Evolutionary conservation across 2,888 invertebrate species (phyloP).

Genomic region (Tenthredo mesomela): DNA sequence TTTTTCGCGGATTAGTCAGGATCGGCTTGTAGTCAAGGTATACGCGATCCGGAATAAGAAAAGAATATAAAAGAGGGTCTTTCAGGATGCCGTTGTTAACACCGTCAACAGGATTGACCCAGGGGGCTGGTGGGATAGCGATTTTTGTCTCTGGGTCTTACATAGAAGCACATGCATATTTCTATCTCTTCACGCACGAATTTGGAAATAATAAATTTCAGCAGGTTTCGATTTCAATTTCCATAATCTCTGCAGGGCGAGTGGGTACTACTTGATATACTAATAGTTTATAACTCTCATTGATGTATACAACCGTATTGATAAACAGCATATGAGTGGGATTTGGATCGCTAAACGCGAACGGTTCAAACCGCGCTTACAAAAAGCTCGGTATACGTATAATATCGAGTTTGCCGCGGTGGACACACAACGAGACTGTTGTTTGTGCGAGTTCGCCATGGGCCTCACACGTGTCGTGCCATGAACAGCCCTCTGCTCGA

Average conservation of each 20-base stretch:
- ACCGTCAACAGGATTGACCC: conserved; percentile 20
- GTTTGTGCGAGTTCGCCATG: conserved; percentile 55
- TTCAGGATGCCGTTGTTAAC: conserved; percentile 27
- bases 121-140: neutral
- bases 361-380: neutral
- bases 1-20: neutral
- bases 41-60: neutral
- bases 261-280: neutral
- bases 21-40: neutral
- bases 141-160: neutral
- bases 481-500: neutral
- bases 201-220: neutral
- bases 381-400: neutral
- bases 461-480: conserved; percentile 33
- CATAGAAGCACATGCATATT: neutral
- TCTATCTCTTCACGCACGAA: neutral
- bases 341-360: neutral
- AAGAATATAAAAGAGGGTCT: conserved; percentile 17
- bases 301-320: neutral
- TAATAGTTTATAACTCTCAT: no score
- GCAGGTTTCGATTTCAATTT: neutral
- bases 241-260: neutral
- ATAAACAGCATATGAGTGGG: neutral
- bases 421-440: conserved; percentile 66
- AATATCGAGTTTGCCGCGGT: conserved; percentile 6